Evolutionary conservation across 2,113 vertebrate species (phyloP), one percentile per base, ranked within the genome.

Genomic region (Cheirogaleus medius): DNA sequence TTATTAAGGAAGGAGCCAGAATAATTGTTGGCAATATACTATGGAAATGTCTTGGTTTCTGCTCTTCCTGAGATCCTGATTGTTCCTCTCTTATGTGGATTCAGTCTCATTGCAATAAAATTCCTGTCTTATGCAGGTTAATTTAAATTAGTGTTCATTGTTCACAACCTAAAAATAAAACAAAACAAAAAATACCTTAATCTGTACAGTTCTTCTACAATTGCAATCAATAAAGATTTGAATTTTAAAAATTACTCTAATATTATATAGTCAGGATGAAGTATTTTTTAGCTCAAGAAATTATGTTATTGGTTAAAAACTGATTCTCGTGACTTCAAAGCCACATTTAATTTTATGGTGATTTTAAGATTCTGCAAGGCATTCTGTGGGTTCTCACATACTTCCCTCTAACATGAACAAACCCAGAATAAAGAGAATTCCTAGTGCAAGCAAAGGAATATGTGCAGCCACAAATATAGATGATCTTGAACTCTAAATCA

Each of bases 281-380:
- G n/a, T 73, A 13, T 95, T 98, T 98, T 94, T 69, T 66, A 97
- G 94, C 94, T 92, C 54, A 97, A 97, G 68, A 97, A 96, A 86
- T 97, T 52, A 39, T 94, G 60, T 60, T 88, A 18, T 82, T 97
- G 71, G 37, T 94, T 76, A 44, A 95, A 98, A 92, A 90, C 17
- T 60, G 42, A 73, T 94, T 89, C 20, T 84, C 4, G 1, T 44
- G 64, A 56, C 63, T 84, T 83, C 52, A 80, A 97, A 52, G 14
- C 13, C 81, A 68, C 64, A 6, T 85, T 92, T 83, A 25, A 34
- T 92, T 94, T 60, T 20, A 63, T 39, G 5, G 58, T 71, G 27
- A 83, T 93, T 90, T 96, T n/a, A 78, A 90, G 88, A 71, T 97
- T 89, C 71, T 74, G 15, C 80, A 56, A 90, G 92, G 39, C 25